Evolutionary conservation across 2,797 vertebrate species (phyloP).

Genomic region (Crenuchus spilurus): DNA sequence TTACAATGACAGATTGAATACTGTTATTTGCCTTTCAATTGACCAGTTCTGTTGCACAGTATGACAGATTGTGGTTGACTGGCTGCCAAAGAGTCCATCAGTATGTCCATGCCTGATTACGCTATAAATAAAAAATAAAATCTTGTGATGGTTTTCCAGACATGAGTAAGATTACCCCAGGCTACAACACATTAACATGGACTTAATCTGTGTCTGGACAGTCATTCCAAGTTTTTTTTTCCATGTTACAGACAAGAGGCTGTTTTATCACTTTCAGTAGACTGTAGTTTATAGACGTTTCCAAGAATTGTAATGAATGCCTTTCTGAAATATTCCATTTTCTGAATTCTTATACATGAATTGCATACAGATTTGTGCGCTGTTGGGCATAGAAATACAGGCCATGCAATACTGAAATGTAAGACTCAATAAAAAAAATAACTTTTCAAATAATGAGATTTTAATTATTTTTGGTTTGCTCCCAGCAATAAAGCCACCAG

Average conservation of each 20-base stretch:
- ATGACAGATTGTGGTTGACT: conserved; percentile 21
- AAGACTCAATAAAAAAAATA: conserved; percentile 33
- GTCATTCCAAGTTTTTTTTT: background rate
- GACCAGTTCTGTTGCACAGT: conserved; percentile 9
- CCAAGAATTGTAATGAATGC: background rate
- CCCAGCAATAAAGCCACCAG: background rate
- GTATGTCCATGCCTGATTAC: conserved; percentile 3
- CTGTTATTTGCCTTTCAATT: conserved; percentile 17
- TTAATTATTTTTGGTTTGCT: too few species aligned
- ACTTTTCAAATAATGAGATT: background rate
- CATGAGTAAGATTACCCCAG: background rate
- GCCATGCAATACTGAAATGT: conserved; percentile 31
- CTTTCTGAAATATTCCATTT: background rate
- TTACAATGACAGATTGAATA: background rate
- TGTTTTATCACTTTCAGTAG: conserved; percentile 4
- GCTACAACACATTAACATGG: background rate
- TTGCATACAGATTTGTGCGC: background rate
- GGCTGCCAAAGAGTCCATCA: conserved; percentile 29
- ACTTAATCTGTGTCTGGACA: background rate
- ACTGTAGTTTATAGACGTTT: background rate
- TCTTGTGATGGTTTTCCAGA: conserved; percentile 9
- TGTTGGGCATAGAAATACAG: background rate
- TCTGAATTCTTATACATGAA: background rate
- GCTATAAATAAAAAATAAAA: background rate
- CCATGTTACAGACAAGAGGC: background rate